Evolutionary conservation across 2,113 vertebrate species (phyloP).

Genomic region (Dolichotis patagonum): DNA sequence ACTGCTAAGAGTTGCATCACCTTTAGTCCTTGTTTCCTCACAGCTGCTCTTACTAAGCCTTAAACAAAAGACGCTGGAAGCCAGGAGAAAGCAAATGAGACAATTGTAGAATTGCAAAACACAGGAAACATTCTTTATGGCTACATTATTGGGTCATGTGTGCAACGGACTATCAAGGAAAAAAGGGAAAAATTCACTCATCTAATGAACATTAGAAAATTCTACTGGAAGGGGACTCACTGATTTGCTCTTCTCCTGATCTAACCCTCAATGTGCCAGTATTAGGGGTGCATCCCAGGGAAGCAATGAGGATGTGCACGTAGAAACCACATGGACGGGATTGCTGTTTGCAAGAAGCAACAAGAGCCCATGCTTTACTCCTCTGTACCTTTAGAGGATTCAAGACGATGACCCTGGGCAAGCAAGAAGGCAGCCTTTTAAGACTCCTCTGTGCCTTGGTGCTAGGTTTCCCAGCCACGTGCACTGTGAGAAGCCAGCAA

Average conservation of each 20-base stretch:
- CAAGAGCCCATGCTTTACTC: too few relatives aligned
- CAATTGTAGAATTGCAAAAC: background rate
- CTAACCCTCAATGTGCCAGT: fast-evolving
- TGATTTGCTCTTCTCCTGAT: background rate
- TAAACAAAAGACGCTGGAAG: background rate
- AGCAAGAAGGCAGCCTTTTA: background rate
- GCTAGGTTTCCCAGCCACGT: fast-evolving
- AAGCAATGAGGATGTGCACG: too few relatives aligned
- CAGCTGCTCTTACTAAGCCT: background rate
- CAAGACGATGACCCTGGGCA: too few relatives aligned
- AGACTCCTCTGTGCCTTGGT: fast-evolving
- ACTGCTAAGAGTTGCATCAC: background rate
- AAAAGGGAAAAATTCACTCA: fast-evolving
- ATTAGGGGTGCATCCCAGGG: too few relatives aligned
- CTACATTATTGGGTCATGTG: background rate
- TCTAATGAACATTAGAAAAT: background rate
- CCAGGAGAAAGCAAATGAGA: background rate
- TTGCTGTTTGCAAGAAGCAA: background rate
- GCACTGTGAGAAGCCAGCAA: background rate
- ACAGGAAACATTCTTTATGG: background rate
- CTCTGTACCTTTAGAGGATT: fast-evolving
- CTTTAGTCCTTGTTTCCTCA: background rate
- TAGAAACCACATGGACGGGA: background rate
- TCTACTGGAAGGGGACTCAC: background rate
- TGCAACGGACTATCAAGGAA: background rate